Base-by-base conservation (phyloP, 2,888 invertebrate species). In the Lepas anatifera region DNA sequence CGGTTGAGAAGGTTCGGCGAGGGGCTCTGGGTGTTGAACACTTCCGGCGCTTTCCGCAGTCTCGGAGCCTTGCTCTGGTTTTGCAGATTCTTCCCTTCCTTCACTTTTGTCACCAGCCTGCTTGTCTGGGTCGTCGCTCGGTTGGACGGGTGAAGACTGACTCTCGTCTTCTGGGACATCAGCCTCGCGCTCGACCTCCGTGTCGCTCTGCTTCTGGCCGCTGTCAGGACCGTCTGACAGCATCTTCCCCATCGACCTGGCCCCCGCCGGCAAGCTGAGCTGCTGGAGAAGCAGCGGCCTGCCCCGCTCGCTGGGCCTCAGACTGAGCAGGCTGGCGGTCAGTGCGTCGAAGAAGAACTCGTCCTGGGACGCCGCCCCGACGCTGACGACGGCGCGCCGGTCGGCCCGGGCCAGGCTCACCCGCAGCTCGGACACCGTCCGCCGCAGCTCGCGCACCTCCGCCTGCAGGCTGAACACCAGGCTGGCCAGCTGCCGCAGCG, bases 301-400 rank as follows among this genome's bases (percentile, higher is more conserved):
- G 69, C 78, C 80, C 78, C 79, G 80, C 79, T 71, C 52, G 71
- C 86, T 79, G 75, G 89, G 89, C 79, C 91, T 87, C 81, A 96
- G 95, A 81, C 94, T 93, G 78, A 98, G 97, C 80, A 98, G 84
- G 70, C 95, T 94, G 66, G 94, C 92, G 84, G 98, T 97, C 74
- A 98, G 92, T n/a, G 98, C 98, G 87, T 98, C 98, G 82, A 95
- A 98, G 84, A 98, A 98, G 83, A 98, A 97, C 83, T 97, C 97
- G 82, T 98, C 98, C 70, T 92, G 94, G 73, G 98, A 85, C 72
- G 7, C 1, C 13, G 22, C 16, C 6, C 8, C 58, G 32, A 6
- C 13, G 35, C 58, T 10, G 35, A 22, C 22, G 35, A 18, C 35
- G 35, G 1, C 1, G 35, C 29, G 22, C 58, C 22, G 22, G 11